Evolutionary conservation across 2,888 invertebrate species (phyloP).

Genomic region (Pseudanteris insignis): DNA sequence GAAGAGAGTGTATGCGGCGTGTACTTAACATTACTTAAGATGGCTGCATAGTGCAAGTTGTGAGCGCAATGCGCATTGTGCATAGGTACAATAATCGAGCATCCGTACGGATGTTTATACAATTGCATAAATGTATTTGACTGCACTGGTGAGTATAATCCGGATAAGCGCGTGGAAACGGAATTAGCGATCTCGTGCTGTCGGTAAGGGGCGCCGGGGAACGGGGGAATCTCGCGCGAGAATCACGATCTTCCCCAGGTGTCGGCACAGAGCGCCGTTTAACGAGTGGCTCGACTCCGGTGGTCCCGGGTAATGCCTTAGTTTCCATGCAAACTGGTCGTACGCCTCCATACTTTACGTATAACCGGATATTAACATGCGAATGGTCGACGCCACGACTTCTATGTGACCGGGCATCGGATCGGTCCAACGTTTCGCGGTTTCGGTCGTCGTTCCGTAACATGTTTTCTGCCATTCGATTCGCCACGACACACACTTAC

Average conservation of each 20-base stretch:
- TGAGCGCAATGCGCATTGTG: conserved; percentile 11
- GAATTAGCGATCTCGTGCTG: conserved; percentile 48
- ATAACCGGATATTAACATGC: conserved; percentile 65
- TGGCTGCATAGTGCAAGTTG: not conserved
- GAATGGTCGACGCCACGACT: conserved; percentile 58
- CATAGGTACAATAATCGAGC: conserved; percentile 19
- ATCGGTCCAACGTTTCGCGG: conserved; percentile 34
- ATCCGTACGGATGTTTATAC: conserved; percentile 50
- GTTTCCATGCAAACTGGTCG: conserved; percentile 64
- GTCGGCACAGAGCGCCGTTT: conserved; percentile 61
- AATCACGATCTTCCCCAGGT: conserved; percentile 52
- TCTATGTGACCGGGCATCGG: conserved; percentile 46
- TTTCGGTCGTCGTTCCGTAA: conserved; percentile 25
- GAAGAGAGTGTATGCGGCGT: not conserved
- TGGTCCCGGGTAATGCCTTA: conserved; percentile 64
- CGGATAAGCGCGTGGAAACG: conserved; percentile 49
- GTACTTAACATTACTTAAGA: not conserved
- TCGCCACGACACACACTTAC: too few species aligned
- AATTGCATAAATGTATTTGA: conserved; percentile 35
- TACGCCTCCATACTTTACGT: conserved; percentile 64
- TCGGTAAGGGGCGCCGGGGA: conserved; percentile 40
- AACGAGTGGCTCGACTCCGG: conserved; percentile 63
- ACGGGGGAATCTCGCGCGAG: conserved; percentile 42
- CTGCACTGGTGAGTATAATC: conserved; percentile 41
- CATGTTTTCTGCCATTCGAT: conserved; percentile 19